These are phyloP conservation scores for Fopius arisanus DNA, from an alignment of 1,140 invertebrate genomes.

Conservation along the genomic window DNA sequence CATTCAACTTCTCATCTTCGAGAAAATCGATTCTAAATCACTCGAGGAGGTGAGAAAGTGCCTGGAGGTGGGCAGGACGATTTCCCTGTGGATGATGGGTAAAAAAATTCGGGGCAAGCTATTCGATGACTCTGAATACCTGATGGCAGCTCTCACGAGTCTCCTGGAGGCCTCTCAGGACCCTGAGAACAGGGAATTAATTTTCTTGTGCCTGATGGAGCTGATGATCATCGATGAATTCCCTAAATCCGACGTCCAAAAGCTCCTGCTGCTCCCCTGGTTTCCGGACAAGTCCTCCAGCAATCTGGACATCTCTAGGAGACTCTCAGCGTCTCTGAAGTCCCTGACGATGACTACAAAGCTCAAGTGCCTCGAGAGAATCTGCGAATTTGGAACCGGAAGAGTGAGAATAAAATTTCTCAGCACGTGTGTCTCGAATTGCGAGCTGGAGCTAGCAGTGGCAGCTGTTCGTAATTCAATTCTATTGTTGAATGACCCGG, in stretches of 20 bases:
- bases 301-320: neutral
- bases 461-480: slow-evolving; percentile 47
- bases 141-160: neutral
- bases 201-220: slow-evolving; percentile 39
- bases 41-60: slow-evolving; percentile 38
- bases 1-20: slow-evolving; percentile 38
- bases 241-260: neutral
- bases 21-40: slow-evolving; percentile 34
- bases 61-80: slow-evolving; percentile 32
- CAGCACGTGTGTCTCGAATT: slow-evolving; percentile 37
- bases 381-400: slow-evolving; percentile 43
- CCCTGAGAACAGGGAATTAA: neutral
- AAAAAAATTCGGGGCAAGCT: slow-evolving; percentile 38
- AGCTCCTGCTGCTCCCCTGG: slow-evolving; percentile 10
- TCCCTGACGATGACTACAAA: slow-evolving; percentile 43
- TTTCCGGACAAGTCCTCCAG: neutral
- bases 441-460: slow-evolving; percentile 43
- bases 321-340: slow-evolving; percentile 35
- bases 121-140: slow-evolving; percentile 36
- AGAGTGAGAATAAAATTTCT: slow-evolving; percentile 45
- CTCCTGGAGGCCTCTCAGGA: neutral
- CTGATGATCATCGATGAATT: slow-evolving; percentile 4
- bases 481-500: slow-evolving; percentile 36
- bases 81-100: slow-evolving; percentile 18
- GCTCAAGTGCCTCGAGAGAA: slow-evolving; percentile 47